phyloP scores from a whole-genome alignment of 2,113 vertebrate species.

The Mystacornis crossleyi region DNA sequence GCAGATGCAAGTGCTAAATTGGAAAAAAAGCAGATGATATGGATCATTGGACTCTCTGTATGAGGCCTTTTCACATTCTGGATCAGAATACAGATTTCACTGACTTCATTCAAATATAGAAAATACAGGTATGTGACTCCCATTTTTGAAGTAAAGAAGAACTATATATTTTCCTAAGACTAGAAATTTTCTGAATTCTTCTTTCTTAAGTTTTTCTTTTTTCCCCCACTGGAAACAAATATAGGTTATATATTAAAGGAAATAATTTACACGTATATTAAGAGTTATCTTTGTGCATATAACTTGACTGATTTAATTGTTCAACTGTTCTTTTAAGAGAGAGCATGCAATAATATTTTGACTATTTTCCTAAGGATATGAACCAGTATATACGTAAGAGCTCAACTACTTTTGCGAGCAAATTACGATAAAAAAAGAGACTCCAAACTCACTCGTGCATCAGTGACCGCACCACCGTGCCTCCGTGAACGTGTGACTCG shows the following conservation, averaged over 20 bases:
- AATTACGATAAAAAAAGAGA: neutral
- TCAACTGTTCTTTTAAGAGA: neutral
- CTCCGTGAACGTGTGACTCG: constrained; percentile 77
- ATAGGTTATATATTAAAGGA: neutral
- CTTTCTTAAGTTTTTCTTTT: neutral
- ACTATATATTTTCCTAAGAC: neutral
- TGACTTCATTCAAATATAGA: neutral
- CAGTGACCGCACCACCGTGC: constrained; percentile 81
- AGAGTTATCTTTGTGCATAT: neutral
- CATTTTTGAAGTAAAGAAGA: neutral
- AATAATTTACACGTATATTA: neutral
- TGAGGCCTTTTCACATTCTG: neutral
- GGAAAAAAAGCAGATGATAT: neutral
- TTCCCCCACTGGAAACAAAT: neutral
- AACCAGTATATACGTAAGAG: neutral
- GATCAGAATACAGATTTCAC: neutral
- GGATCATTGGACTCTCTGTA: neutral
- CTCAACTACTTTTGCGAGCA: neutral
- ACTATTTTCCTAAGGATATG: neutral
- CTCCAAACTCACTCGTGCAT: constrained; percentile 84
- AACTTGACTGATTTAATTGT: neutral
- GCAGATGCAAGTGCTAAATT: constrained; percentile 19
- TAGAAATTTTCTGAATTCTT: neutral
- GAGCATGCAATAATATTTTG: neutral
- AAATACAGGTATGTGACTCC: neutral